A percentile compares a stretch with the other conserved stretches of the same genome.
Evolutionary conservation across 2,797 vertebrate species (phyloP).

Genomic region (Crax fasciolata): DNA sequence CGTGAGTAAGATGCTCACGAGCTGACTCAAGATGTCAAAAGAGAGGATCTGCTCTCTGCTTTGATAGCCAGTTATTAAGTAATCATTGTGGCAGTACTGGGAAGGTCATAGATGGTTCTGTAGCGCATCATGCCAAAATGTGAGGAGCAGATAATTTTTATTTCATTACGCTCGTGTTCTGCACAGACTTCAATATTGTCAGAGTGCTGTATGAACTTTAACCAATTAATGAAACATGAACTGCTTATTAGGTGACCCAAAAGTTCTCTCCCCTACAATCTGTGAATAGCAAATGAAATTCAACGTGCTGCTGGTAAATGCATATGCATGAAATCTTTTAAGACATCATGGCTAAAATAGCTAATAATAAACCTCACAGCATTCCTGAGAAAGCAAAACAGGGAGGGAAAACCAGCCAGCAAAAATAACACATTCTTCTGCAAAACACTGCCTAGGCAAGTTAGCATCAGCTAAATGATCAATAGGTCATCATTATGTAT

Average conservation of each 20-base stretch:
- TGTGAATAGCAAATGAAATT: slow-evolving; percentile 68
- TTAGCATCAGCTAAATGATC: slow-evolving; percentile 34
- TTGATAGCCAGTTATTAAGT: slow-evolving; percentile 62
- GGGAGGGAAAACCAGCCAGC: slow-evolving; percentile 26
- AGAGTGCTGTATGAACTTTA: slow-evolving; percentile 62
- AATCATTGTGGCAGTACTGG: background rate
- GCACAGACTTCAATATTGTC: slow-evolving; percentile 63
- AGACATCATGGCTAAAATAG: slow-evolving; percentile 51
- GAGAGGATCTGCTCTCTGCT: background rate
- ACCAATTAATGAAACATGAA: slow-evolving; percentile 76
- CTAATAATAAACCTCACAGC: slow-evolving; percentile 46
- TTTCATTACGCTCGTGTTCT: slow-evolving; percentile 68
- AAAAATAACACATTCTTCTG: slow-evolving; percentile 41
- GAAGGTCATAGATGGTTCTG: slow-evolving; percentile 48
- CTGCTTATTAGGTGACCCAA: slow-evolving; percentile 68
- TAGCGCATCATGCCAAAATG: slow-evolving; percentile 42
- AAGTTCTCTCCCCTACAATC: slow-evolving; percentile 48
- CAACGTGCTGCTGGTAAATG: slow-evolving; percentile 50
- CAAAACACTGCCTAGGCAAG: slow-evolving; percentile 34
- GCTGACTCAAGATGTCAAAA: slow-evolving; percentile 9
- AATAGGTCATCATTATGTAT: slow-evolving; percentile 32
- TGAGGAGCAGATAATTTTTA: slow-evolving; percentile 69
- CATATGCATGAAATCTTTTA: slow-evolving; percentile 60
- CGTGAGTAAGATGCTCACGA: background rate
- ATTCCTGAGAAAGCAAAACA: slow-evolving; percentile 45